Percentiles rank a stretch among this genome's conserved stretches.
Evolutionary conservation across 2,797 vertebrate genomes (phyloP).

Genomic region (Phylloscopus collybita): DNA sequence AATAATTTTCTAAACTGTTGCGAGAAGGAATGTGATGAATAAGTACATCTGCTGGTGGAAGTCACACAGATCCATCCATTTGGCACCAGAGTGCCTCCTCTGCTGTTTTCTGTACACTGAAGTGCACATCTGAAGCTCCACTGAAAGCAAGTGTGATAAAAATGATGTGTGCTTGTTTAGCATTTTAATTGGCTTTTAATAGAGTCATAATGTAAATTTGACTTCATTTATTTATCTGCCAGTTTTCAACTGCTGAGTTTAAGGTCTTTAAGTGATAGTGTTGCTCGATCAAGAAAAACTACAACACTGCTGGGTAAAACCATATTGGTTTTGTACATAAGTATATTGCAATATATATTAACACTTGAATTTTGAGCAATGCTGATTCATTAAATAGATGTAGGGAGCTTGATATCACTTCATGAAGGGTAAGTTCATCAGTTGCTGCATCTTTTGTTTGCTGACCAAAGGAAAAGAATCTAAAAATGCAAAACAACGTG

Average conservation of each 20-base stretch:
- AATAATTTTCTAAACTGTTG: constrained; percentile 63
- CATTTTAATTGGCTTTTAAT: constrained; percentile 57
- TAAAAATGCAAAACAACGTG: neutral
- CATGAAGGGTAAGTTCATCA: neutral
- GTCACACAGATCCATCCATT: constrained; percentile 31
- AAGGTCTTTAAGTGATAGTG: constrained; percentile 13
- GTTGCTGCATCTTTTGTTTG: neutral
- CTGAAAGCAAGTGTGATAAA: constrained; percentile 5
- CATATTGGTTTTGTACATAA: neutral
- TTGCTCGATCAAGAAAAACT: neutral
- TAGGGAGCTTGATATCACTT: neutral
- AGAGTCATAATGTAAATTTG: constrained; percentile 4
- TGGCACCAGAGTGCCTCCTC: constrained; percentile 43
- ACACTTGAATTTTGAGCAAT: neutral
- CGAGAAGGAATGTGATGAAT: constrained; percentile 51
- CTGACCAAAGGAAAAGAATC: neutral
- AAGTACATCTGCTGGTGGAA: constrained; percentile 65
- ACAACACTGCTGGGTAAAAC: neutral
- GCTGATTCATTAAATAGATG: neutral
- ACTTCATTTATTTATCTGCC: constrained; percentile 36
- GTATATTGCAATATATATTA: neutral
- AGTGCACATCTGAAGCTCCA: constrained; percentile 46
- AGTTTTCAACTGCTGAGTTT: constrained; percentile 17
- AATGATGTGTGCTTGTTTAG: constrained; percentile 26
- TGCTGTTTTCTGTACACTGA: constrained; percentile 24